Evolutionary conservation across 2,113 vertebrate species (phyloP).

Genomic region (Scomber japonicus): DNA sequence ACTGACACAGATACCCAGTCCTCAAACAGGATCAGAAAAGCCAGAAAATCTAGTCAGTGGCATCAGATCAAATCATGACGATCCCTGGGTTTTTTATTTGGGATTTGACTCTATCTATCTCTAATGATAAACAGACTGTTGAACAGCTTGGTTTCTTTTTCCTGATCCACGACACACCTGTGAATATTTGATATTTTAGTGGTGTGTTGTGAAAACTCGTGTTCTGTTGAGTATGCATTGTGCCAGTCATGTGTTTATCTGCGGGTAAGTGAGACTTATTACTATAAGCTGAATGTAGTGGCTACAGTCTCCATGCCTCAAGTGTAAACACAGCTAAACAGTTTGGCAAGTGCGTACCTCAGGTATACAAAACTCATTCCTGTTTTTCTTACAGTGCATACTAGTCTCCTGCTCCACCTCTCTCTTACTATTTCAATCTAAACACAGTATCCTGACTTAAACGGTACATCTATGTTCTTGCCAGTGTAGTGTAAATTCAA

Average conservation of each 20-base stretch:
- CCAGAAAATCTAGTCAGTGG: neutral
- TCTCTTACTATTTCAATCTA: neutral
- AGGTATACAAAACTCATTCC: constrained; percentile 22
- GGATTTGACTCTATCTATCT: neutral
- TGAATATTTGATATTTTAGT: constrained; percentile 16
- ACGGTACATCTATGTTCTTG: constrained; percentile 21
- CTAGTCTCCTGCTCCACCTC: neutral
- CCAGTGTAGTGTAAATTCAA: constrained; percentile 2
- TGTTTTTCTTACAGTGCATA: constrained; percentile 11
- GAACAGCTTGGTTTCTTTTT: neutral
- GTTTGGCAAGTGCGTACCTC: constrained; percentile 34
- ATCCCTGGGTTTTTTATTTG: neutral
- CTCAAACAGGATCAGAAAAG: constrained; percentile 41
- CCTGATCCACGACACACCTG: constrained; percentile 8
- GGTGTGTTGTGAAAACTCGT: constrained; percentile 27
- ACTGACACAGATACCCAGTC: constrained; percentile 38
- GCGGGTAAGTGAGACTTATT: constrained; percentile 2
- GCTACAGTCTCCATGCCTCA: constrained; percentile 15
- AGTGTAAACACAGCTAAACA: constrained; percentile 40
- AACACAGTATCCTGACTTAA: neutral
- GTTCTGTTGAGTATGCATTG: constrained; percentile 10
- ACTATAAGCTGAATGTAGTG: constrained; percentile 12
- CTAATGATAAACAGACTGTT: neutral
- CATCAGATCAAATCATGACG: neutral
- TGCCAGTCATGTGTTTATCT: neutral